These are phyloP conservation scores for Agrenia bidenticulata DNA, from an alignment of 2,888 invertebrate species.

Conservation along the genomic window DNA sequence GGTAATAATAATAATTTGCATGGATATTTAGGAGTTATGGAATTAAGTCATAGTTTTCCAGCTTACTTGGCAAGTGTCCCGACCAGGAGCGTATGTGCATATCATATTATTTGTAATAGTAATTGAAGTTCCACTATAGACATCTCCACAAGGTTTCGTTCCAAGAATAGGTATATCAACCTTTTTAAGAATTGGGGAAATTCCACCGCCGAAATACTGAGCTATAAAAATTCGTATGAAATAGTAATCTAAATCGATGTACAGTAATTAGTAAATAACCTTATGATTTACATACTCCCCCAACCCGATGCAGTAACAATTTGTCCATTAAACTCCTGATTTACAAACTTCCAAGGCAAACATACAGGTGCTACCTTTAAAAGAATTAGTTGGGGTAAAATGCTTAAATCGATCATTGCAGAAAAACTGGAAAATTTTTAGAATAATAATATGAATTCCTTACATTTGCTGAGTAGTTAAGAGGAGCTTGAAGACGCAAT, in stretches of 20 bases:
- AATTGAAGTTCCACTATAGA: constrained; percentile 23
- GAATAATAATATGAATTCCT: constrained; percentile 8
- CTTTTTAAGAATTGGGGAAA: constrained; percentile 36
- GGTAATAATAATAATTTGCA: not conserved
- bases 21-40: not conserved
- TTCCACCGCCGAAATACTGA: constrained; percentile 18
- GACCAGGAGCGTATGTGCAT: constrained; percentile 33
- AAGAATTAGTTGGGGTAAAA: not conserved
- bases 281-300: constrained; percentile 27
- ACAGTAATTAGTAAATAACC: not conserved
- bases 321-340: constrained; percentile 27
- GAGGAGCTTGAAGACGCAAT: constrained; percentile 53
- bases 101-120: constrained; percentile 45
- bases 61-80: constrained; percentile 44
- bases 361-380: constrained; percentile 39
- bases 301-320: constrained; percentile 34
- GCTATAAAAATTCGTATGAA: no score
- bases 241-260: constrained; percentile 4
- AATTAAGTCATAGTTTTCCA: no score
- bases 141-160: constrained; percentile 25
- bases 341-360: constrained; percentile 35
- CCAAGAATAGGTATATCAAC: constrained; percentile 37
- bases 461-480: constrained; percentile 43
- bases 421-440: not conserved
- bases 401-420: not conserved